These are phyloP conservation scores for Embidobia sp. DNA, from an alignment of 2,888 invertebrate genomes.

Conservation along the genomic window DNA sequence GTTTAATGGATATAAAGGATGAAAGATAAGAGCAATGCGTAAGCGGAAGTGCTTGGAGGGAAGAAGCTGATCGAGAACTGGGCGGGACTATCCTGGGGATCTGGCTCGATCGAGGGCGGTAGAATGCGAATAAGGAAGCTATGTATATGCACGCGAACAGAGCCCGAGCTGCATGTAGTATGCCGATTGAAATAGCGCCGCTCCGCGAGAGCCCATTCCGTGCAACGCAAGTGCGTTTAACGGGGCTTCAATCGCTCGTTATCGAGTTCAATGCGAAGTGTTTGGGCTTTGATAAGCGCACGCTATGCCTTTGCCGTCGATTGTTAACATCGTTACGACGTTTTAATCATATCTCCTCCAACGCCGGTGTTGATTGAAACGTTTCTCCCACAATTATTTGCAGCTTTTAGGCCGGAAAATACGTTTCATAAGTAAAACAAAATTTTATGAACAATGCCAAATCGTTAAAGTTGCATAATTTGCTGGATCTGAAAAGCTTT, in stretches of 20 bases:
- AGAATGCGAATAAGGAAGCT: constrained; percentile 64
- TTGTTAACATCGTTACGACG: constrained; percentile 51
- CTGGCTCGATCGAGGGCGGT: constrained; percentile 70
- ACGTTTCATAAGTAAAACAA: too few relatives aligned
- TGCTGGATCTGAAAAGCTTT: too few relatives aligned
- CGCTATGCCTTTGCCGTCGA: constrained; percentile 40
- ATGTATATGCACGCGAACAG: constrained; percentile 47
- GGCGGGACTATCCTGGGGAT: constrained; percentile 68
- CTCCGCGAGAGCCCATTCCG: constrained; percentile 51
- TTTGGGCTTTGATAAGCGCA: constrained; percentile 62
- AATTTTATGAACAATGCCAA: too few relatives aligned
- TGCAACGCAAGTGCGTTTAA: constrained; percentile 63
- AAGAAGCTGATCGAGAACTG: constrained; percentile 67
- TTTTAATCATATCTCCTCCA: constrained; percentile 20
- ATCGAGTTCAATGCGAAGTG: constrained; percentile 60
- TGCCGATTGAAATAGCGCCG: constrained; percentile 60
- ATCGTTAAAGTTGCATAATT: too few relatives aligned
- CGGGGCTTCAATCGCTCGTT: constrained; percentile 65
- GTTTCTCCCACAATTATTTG: too few relatives aligned
- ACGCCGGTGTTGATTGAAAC: too few relatives aligned
- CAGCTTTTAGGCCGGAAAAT: too few relatives aligned
- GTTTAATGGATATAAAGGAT: constrained; percentile 48
- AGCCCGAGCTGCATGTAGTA: constrained; percentile 40
- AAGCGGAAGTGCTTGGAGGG: constrained; percentile 36
- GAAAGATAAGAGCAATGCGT: constrained; percentile 47